Percentiles rank a stretch among this genome's conserved stretches.
phyloP scores from a whole-genome alignment of 1,140 invertebrate species.

The Drosophila bocki region DNA sequence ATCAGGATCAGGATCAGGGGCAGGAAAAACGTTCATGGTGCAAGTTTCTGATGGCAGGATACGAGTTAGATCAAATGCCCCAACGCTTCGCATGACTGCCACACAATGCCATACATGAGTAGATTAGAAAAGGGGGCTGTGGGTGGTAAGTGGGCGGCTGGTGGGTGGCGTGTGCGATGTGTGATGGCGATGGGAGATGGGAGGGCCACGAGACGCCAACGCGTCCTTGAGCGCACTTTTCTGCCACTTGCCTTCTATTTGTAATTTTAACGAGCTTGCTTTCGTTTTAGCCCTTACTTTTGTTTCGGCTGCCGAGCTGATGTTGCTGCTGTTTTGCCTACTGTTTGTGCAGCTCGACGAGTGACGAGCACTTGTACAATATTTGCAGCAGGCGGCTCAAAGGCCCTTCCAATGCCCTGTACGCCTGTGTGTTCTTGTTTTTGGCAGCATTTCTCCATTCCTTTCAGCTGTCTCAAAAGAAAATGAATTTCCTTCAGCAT shows the following conservation, averaged over 20 bases:
- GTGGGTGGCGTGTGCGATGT: not conserved
- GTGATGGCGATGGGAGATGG: not conserved
- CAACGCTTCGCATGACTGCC: constrained; percentile 60
- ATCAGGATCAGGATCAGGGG: not conserved
- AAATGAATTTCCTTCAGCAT: constrained; percentile 74
- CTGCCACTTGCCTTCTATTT: constrained; percentile 83
- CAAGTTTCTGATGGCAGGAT: constrained; percentile 62
- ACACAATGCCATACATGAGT: constrained; percentile 42
- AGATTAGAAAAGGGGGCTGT: constrained; percentile 23
- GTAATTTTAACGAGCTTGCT: constrained; percentile 81
- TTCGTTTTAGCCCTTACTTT: constrained; percentile 40
- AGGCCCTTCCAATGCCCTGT: constrained; percentile 39
- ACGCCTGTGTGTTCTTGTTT: constrained; percentile 14
- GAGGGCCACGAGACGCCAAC: constrained; percentile 59
- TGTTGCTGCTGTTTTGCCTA: constrained; percentile 60
- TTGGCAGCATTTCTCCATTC: constrained; percentile 56
- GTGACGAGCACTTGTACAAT: constrained; percentile 73
- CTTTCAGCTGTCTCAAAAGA: constrained; percentile 59
- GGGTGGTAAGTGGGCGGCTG: constrained; percentile 7
- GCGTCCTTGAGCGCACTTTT: constrained; percentile 81
- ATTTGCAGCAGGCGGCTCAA: constrained; percentile 64
- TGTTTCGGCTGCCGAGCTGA: constrained; percentile 19
- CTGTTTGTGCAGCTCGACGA: constrained; percentile 68
- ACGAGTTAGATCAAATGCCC: constrained; percentile 58
- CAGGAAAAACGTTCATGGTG: constrained; percentile 47